Conservation (phyloP, 2,113 vertebrate genomes). For the Fukomys damarensis region DNA sequence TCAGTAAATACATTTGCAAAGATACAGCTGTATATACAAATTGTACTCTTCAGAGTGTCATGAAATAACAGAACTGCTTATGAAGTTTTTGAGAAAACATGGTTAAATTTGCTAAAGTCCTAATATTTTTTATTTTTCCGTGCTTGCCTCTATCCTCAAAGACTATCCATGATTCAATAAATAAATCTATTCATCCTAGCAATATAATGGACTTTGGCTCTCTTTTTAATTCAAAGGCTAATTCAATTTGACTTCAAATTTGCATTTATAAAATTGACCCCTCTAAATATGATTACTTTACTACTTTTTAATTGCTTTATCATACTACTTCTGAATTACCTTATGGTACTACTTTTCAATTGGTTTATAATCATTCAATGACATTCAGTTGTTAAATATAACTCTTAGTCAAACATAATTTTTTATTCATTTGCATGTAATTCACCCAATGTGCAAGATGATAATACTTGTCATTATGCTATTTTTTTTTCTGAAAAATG, state of each 20-base stretch:
- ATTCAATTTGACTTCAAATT: slow-evolving; percentile 47
- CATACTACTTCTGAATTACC: slow-evolving; percentile 58
- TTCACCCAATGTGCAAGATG: slow-evolving; percentile 64
- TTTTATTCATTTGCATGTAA: slow-evolving; percentile 79
- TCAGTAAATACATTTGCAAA: slow-evolving; percentile 33
- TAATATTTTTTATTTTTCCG: not conserved
- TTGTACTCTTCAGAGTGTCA: not conserved
- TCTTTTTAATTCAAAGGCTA: slow-evolving; percentile 6
- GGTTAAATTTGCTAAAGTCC: not conserved
- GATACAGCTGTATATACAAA: not conserved
- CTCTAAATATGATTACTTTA: slow-evolving; percentile 42
- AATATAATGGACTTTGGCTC: not conserved
- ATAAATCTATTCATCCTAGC: not conserved
- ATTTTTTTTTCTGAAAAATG: slow-evolving; percentile 50
- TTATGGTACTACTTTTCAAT: slow-evolving; percentile 72
- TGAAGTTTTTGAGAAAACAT: not conserved
- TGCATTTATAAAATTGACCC: slow-evolving; percentile 53
- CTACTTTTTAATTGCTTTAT: not conserved
- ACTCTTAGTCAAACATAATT: slow-evolving; percentile 80
- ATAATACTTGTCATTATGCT: slow-evolving; percentile 69
- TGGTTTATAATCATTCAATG: slow-evolving; percentile 81
- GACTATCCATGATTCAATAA: not conserved
- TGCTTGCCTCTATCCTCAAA: not conserved
- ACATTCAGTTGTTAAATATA: slow-evolving; percentile 80
- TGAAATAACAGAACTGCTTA: not conserved